phyloP scores from a whole-genome alignment of 2,113 vertebrate genomes.

The Solea solea region DNA sequence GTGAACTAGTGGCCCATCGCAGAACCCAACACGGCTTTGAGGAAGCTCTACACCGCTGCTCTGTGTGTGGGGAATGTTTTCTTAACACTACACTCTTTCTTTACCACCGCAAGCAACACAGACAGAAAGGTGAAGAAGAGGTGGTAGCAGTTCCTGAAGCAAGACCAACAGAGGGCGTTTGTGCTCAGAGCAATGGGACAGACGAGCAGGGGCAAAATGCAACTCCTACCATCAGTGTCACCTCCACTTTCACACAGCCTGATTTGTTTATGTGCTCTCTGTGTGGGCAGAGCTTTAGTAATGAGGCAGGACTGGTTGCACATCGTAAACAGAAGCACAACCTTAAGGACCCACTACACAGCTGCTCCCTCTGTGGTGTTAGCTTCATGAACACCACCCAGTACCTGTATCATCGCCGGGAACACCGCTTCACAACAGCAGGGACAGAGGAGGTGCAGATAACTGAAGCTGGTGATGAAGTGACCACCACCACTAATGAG shows the following conservation, averaged over 20 bases:
- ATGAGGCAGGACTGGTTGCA: slow-evolving; percentile 74
- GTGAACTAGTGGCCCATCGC: slow-evolving; percentile 88
- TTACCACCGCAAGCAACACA: slow-evolving; percentile 91
- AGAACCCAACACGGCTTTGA: slow-evolving; percentile 84
- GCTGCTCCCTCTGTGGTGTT: slow-evolving; percentile 81
- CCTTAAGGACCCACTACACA: slow-evolving; percentile 82
- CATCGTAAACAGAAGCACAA: slow-evolving; percentile 84
- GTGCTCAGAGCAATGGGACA: slow-evolving; percentile 15
- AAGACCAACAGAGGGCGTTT: slow-evolving; percentile 9
- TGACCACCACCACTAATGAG: neutral
- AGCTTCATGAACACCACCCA: slow-evolving; percentile 91
- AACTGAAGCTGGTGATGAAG: slow-evolving; percentile 36
- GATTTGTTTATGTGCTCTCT: slow-evolving; percentile 84
- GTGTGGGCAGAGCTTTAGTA: slow-evolving; percentile 85
- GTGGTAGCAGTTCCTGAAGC: neutral
- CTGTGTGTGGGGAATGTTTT: slow-evolving; percentile 89
- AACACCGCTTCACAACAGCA: slow-evolving; percentile 48
- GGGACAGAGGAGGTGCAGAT: slow-evolving; percentile 10
- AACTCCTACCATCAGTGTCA: neutral
- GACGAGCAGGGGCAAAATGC: slow-evolving; percentile 21
- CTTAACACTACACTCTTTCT: slow-evolving; percentile 93
- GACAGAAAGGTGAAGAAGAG: slow-evolving; percentile 72
- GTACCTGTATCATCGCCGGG: slow-evolving; percentile 90
- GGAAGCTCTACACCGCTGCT: slow-evolving; percentile 87
- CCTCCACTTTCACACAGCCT: slow-evolving; percentile 27